A percentile compares a stretch with the other conserved stretches of the same genome.
These are phyloP conservation scores for Epinephelus moara DNA, from an alignment of 2,113 vertebrate species.

Conservation along the genomic window DNA sequence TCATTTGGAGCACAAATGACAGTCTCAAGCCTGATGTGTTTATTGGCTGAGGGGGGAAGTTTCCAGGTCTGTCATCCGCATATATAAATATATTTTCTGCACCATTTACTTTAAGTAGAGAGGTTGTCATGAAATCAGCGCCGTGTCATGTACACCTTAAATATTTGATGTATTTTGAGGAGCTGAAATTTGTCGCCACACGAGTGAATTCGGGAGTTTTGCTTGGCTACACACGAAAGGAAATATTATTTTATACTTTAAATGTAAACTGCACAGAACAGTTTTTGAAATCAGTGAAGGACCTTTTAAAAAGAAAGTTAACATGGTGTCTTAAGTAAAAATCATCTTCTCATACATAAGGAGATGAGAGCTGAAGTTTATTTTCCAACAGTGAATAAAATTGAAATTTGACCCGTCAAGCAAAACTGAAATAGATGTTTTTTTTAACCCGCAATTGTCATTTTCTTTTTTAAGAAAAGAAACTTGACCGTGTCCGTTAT, in stretches of 20 bases:
- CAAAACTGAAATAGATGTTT: slow-evolving; percentile 9
- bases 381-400: neutral
- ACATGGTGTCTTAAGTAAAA: slow-evolving; percentile 13
- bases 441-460: neutral
- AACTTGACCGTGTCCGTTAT: neutral
- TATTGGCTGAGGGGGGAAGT: slow-evolving; percentile 67
- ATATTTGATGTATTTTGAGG: slow-evolving; percentile 72
- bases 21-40: slow-evolving; percentile 70
- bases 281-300: slow-evolving; percentile 26
- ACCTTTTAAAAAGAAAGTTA: slow-evolving; percentile 17
- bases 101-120: slow-evolving; percentile 72
- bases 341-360: slow-evolving; percentile 1
- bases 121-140: slow-evolving; percentile 69
- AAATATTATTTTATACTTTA: slow-evolving; percentile 34
- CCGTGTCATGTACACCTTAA: slow-evolving; percentile 75
- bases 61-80: slow-evolving; percentile 71
- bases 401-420: neutral
- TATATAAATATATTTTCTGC: slow-evolving; percentile 81
- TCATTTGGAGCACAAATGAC: slow-evolving; percentile 73
- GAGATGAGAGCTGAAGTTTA: slow-evolving; percentile 4
- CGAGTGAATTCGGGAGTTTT: slow-evolving; percentile 28
- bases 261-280: slow-evolving; percentile 2
- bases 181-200: slow-evolving; percentile 50
- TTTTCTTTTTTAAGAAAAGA: neutral
- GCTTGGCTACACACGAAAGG: slow-evolving; percentile 6